Evolutionary conservation across 2,797 vertebrate genomes (phyloP).

Genomic region (Peromyscus melanophrys): DNA sequence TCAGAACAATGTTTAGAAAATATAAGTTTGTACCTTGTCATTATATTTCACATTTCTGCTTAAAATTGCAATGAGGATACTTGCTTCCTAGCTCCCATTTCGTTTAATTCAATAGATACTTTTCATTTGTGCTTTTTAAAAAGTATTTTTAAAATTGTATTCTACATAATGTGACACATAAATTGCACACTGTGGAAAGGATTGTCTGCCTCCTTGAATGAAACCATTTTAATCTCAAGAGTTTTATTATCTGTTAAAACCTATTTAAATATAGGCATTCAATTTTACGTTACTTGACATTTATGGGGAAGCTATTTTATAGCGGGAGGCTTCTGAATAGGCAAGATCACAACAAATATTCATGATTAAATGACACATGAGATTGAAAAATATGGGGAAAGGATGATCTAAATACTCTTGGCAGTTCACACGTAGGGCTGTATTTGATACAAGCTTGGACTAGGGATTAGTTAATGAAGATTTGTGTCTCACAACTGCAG

Average conservation of each 20-base stretch:
- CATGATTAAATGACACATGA: slow-evolving; percentile 82
- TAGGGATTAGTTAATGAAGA: slow-evolving; percentile 63
- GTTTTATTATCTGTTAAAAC: slow-evolving; percentile 90
- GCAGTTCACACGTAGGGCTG: slow-evolving; percentile 63
- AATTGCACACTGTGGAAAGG: slow-evolving; percentile 87
- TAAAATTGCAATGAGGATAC: slow-evolving; percentile 79
- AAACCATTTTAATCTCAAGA: slow-evolving; percentile 89
- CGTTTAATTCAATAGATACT: slow-evolving; percentile 82
- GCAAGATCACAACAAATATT: slow-evolving; percentile 88
- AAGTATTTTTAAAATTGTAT: slow-evolving; percentile 84
- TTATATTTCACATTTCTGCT: slow-evolving; percentile 83
- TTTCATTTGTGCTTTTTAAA: slow-evolving; percentile 85
- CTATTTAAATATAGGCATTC: slow-evolving; percentile 89
- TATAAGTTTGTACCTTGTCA: slow-evolving; percentile 77
- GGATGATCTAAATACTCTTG: slow-evolving; percentile 76
- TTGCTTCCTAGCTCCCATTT: slow-evolving; percentile 58
- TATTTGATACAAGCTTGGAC: slow-evolving; percentile 71
- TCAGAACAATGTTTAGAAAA: slow-evolving; percentile 81
- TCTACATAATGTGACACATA: slow-evolving; percentile 89
- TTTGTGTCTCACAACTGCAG: slow-evolving; percentile 56
- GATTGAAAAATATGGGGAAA: slow-evolving; percentile 81
- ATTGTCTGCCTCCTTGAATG: slow-evolving; percentile 87
- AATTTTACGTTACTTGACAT: slow-evolving; percentile 88
- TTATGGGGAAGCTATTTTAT: slow-evolving; percentile 86
- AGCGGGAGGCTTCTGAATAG: slow-evolving; percentile 83